Percentiles rank a stretch among this genome's conserved stretches.
Conservation (phyloP, 1,140 invertebrate species). For the Drosophila mayri region DNA sequence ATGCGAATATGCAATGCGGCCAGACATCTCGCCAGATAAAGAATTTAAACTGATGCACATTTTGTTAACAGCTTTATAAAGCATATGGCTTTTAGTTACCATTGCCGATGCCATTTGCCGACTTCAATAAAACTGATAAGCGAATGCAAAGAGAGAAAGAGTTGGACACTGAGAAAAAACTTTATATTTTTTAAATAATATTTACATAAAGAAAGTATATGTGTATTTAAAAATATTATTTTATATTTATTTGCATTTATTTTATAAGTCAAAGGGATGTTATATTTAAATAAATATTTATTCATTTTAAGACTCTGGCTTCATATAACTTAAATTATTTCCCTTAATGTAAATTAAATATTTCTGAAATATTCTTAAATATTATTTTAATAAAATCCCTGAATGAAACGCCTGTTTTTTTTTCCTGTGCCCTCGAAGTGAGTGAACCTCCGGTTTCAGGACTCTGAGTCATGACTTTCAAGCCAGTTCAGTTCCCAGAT, state of each 20-base stretch:
- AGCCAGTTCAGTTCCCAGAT: slow-evolving; percentile 40
- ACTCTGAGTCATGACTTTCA: slow-evolving; percentile 43
- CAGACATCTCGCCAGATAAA: slow-evolving; percentile 79
- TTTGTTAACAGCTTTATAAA: slow-evolving; percentile 84
- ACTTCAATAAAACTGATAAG: slow-evolving; percentile 84
- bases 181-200: too few species aligned
- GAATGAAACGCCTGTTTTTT: neutral
- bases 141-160: slow-evolving; percentile 40
- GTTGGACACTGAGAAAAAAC: slow-evolving; percentile 6
- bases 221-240: too few species aligned
- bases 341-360: neutral
- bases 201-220: too few species aligned
- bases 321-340: neutral
- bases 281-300: neutral
- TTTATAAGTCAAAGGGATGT: neutral
- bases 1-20: slow-evolving; percentile 73
- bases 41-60: slow-evolving; percentile 84
- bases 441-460: slow-evolving; percentile 20
- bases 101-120: slow-evolving; percentile 66
- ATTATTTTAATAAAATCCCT: too few species aligned
- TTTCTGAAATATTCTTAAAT: neutral
- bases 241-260: too few species aligned
- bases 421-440: slow-evolving; percentile 20
- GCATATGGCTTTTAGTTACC: slow-evolving; percentile 78
- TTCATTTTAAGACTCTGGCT: too few species aligned